Evolutionary conservation across 2,888 invertebrate genomes (phyloP), one percentile per base, ranked within the genome.

Genomic region (Agrenia bidenticulata): DNA sequence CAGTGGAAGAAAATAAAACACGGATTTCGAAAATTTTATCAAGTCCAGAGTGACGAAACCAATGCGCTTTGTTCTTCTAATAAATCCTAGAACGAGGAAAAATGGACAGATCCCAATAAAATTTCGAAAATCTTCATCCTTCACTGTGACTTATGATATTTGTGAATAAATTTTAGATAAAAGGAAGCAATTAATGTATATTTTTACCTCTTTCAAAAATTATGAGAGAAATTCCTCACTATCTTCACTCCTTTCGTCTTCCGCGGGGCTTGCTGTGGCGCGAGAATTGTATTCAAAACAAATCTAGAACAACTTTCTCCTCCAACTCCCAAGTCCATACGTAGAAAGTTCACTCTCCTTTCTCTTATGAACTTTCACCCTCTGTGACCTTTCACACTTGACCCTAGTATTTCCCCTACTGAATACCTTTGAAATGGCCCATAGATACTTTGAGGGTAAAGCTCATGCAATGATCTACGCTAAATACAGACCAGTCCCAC

Each of bases 371-470:
- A 4, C 32, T 32, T 4, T 32, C 32, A 32, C 4, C 32, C 11
- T 32, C 32, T 32, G 4, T 4, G 32, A 32, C 11, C 4, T 32
- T 32, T 32, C n/a, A n/a, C n/a, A n/a, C n/a, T n/a, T n/a, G n/a
- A n/a, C n/a, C n/a, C n/a, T n/a, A n/a, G n/a, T n/a, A n/a, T n/a
- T n/a, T n/a, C n/a, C n/a, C n/a, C n/a, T n/a, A n/a, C n/a, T n/a
- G n/a, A n/a, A n/a, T n/a, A 32, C 32, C 32, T n/a, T n/a, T n/a
- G 32, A 2, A 2, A 74, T 75, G 75, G 70, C 73, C 32, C 76
- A 76, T 49, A 61, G 75, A 4, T 73, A 74, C 60, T 77, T 76
- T 66, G 77, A 77, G 61, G 73, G 73, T 5, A 67, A 64, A n/a
- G 56, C 53, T 1, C 76, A 76, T 23, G 77, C 77, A 1, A 32